A percentile compares a stretch with the other conserved stretches of the same genome.
phyloP scores from a whole-genome alignment of 2,113 vertebrate genomes.

The Emydocephalus ijimae region DNA sequence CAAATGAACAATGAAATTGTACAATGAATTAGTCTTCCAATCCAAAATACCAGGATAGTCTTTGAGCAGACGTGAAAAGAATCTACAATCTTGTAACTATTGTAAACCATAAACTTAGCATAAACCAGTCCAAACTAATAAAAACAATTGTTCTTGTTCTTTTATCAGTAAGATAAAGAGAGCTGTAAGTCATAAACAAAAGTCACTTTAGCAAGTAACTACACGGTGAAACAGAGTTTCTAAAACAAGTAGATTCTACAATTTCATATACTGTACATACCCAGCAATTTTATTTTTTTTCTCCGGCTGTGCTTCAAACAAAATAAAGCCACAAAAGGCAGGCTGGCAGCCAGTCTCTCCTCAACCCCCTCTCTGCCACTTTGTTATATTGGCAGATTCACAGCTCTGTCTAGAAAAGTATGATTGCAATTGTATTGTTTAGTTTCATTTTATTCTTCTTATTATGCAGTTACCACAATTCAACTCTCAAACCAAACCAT shows the following conservation, averaged over 20 bases:
- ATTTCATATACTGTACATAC: background rate
- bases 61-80: background rate
- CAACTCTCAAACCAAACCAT: background rate
- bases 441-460: background rate
- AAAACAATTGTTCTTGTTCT: background rate
- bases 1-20: conserved; percentile 78
- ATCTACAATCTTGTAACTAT: conserved; percentile 29
- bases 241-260: background rate
- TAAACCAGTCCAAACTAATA: background rate
- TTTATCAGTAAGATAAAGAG: background rate
- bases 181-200: background rate
- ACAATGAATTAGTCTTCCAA: conserved; percentile 59
- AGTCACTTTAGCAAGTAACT: background rate
- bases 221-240: background rate
- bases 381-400: background rate
- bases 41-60: conserved; percentile 39
- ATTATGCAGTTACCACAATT: background rate
- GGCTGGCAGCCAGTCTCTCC: background rate
- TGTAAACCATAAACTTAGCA: background rate
- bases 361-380: background rate
- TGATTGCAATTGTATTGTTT: background rate
- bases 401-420: background rate
- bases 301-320: background rate
- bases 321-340: background rate
- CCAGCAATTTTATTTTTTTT: background rate